Evolutionary conservation across 2,113 vertebrate genomes (phyloP), one percentile per base, ranked within the genome.

Genomic region (Cricetomys ansorgei): DNA sequence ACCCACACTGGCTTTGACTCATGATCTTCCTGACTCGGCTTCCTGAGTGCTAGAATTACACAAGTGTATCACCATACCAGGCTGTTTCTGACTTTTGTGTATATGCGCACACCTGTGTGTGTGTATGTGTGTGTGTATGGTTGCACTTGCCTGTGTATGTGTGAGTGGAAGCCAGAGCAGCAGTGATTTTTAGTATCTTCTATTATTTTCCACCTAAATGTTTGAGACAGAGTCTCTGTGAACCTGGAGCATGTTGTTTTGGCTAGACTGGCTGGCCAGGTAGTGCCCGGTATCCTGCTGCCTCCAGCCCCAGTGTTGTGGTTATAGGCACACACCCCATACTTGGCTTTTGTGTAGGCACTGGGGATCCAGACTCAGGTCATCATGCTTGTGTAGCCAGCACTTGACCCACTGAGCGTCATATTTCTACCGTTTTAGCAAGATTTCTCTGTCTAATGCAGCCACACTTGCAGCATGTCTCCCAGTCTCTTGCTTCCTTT

Each of bases 381-480:
- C 59, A 25, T 29, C n/a, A 4, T 29, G 57, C 57, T 62, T 27
- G 57, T 17, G 16, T 17, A 65, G 64, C 13, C 27, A 45, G n/a
- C 7, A 15, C 27, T 62, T 31, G n/a, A 17, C 76, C 55, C 57
- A 5, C n/a, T 45, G 57, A 83, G 12, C 23, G 27, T n/a, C 57
- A 9, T 50, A 34, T 23, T 67, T 85, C 19, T 34, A 25, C 16
- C 29, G 50, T 13, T 59, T 27, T 10, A 27, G 23, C 17, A 12
- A 72, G 69, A 21, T 25, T 19, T 48, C 13, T 29, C 55, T 31
- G 15, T 65, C 7, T 19, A 10, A 6, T 4, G 1, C 25, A 23
- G 92, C 45, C 1, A 1, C 11, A 4, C 27, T 10, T 5, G 6
- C 4, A 0, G 0, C 0, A 40, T 2, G 19, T 16, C 4, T 1